These are phyloP conservation scores for Strix occidentalis DNA, from an alignment of 2,797 vertebrate species.

Conservation along the genomic window DNA sequence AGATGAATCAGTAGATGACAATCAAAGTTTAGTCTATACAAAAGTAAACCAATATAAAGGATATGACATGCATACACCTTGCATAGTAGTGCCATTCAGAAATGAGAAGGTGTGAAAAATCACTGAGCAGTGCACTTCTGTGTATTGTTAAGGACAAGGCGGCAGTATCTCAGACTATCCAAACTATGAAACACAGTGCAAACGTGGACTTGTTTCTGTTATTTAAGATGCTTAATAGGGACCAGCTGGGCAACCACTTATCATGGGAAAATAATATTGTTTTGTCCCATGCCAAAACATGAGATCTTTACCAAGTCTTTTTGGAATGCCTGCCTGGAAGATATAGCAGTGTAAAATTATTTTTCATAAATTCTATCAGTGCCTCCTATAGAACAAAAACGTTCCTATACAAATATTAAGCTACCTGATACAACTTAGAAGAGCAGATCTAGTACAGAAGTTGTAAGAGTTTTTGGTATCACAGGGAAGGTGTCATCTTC, in stretches of 20 bases:
- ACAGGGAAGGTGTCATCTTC: background rate
- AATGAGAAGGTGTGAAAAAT: background rate
- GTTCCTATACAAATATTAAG: background rate
- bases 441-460: background rate
- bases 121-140: background rate
- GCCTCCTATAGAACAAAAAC: background rate
- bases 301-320: background rate
- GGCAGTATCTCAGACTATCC: background rate
- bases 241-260: background rate
- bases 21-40: background rate
- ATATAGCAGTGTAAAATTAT: background rate
- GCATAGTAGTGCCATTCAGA: background rate
- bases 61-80: background rate
- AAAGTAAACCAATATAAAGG: background rate
- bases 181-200: background rate
- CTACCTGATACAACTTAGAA: background rate
- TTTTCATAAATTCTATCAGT: background rate
- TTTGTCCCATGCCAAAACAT: background rate
- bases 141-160: background rate
- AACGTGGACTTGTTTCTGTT: background rate
- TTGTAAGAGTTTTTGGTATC: background rate
- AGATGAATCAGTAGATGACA: background rate
- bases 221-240: background rate
- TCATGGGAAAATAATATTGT: background rate
- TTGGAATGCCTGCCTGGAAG: background rate